These are phyloP conservation scores for Nematopogon swammerdamellus DNA, from an alignment of 2,888 invertebrate genomes.

Conservation along the genomic window DNA sequence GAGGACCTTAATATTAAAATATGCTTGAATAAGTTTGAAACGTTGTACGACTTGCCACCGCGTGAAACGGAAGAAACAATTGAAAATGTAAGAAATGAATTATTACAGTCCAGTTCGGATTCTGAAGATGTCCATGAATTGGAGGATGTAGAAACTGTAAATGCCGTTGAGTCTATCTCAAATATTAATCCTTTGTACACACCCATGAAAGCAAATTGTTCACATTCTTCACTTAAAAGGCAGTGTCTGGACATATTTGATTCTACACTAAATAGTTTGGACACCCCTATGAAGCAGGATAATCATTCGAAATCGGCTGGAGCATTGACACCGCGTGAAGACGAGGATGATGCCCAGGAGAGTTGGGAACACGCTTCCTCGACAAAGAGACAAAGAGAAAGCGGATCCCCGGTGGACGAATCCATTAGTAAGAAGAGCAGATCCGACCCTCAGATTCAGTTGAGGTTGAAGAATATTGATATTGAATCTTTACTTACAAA, in stretches of 20 bases:
- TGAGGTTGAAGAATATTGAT: conserved; percentile 45
- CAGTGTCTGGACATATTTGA: conserved; percentile 43
- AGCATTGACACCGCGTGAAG: background rate
- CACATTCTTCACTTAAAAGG: conserved; percentile 16
- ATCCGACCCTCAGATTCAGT: conserved; percentile 31
- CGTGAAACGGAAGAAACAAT: too few relatives aligned
- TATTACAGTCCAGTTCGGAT: background rate
- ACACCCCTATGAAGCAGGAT: conserved; percentile 34
- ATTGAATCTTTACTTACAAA: conserved; percentile 46
- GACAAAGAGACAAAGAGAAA: conserved; percentile 35
- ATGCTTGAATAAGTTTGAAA: background rate
- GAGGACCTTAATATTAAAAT: background rate
- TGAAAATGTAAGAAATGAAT: too few relatives aligned
- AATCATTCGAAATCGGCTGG: conserved; percentile 15
- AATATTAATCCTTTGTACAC: conserved; percentile 34
- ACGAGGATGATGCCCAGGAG: background rate
- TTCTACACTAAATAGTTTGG: conserved; percentile 43
- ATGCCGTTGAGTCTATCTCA: conserved; percentile 34
- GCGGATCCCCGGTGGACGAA: conserved; percentile 24
- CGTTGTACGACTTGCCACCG: background rate
- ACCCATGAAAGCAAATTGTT: conserved; percentile 40
- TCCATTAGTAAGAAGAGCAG: conserved; percentile 27
- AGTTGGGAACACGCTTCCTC: conserved; percentile 14
- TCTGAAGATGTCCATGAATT: background rate
- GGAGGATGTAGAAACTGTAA: conserved; percentile 25